Percentiles rank a stretch among this genome's conserved stretches.
Conservation (phyloP, 2,888 invertebrate species). For the Hipparchia sbordonii region DNA sequence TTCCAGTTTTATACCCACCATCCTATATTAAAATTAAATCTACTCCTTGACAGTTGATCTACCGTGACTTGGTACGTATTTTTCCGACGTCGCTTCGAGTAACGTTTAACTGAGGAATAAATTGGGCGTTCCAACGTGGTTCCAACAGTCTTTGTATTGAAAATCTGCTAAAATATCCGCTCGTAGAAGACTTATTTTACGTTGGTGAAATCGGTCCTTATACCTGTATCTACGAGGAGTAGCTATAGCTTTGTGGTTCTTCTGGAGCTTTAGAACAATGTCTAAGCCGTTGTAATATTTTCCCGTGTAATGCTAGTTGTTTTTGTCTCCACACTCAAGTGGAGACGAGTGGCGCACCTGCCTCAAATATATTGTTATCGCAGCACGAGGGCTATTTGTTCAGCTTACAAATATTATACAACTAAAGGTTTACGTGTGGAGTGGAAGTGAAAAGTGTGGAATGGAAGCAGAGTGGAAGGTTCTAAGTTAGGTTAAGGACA, state of each 20-base stretch:
- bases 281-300: neutral
- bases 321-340: slow-evolving; percentile 7
- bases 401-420: slow-evolving; percentile 27
- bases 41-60: too few relatives aligned
- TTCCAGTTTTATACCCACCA: too few relatives aligned
- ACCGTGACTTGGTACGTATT: too few relatives aligned
- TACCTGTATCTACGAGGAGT: too few relatives aligned
- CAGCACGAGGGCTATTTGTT: slow-evolving; percentile 23
- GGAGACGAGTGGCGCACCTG: slow-evolving; percentile 27
- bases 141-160: too few relatives aligned
- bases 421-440: neutral
- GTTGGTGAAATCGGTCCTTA: too few relatives aligned
- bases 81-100: too few relatives aligned
- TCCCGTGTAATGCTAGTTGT: neutral
- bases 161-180: too few relatives aligned
- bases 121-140: too few relatives aligned
- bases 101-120: too few relatives aligned
- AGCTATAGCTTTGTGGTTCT: neutral
- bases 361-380: slow-evolving; percentile 38
- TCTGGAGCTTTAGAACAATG: neutral
- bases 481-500: neutral
- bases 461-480: neutral
- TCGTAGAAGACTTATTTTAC: too few relatives aligned
- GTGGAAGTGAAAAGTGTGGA: neutral
- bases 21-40: too few relatives aligned